Evolutionary conservation across 2,888 invertebrate genomes (phyloP), one percentile per base, ranked within the genome.

Genomic region (Meteorus cinctellus): DNA sequence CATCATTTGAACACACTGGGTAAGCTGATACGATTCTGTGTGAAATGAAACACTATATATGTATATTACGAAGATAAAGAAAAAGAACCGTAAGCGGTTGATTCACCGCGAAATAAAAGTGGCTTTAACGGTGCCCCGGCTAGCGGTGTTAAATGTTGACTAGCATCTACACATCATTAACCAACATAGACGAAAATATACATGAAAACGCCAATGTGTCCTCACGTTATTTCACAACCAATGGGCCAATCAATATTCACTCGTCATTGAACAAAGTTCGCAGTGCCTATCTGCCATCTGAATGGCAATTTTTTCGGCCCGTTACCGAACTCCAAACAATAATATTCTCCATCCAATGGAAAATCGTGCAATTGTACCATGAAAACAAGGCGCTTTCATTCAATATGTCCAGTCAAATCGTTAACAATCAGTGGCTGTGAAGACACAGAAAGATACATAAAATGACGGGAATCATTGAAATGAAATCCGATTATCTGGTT

Each of bases 61-160:
- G 59, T 60, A 27, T 60, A 60, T 60, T 27, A 19, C 29, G 8
- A 27, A 8, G 19, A 27, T 60, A 27, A 27, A 60, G 24, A 59
- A 10, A 14, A 27, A 81, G 82, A 82, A 83, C 76, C 76, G 81
- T 77, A 74, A 79, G 81, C 82, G 82, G 83, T 85, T 84, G 85
- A 87, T 86, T 84, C 82, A 82, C 82, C 80, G 79, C 76, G 81
- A 6, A 55, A 55, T 8, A 55, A 83, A 80, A 77, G 81, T 80
- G 80, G 82, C 73, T 82, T 70, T 86, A 87, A 87, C 86, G 86
- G 86, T 78, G 78, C 70, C 71, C 71, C 78, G 80, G 14, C 36
- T 24, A 60, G 36, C 59, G 55, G 19, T 41, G 45, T 66, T 73
- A 75, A 60, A 31, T 45, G 51, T 63, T 63, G 63, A 71, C 76